A percentile compares a stretch with the other conserved stretches of the same genome.
phyloP scores from a whole-genome alignment of 2,113 vertebrate species.

The Todiramphus saurophagus region DNA sequence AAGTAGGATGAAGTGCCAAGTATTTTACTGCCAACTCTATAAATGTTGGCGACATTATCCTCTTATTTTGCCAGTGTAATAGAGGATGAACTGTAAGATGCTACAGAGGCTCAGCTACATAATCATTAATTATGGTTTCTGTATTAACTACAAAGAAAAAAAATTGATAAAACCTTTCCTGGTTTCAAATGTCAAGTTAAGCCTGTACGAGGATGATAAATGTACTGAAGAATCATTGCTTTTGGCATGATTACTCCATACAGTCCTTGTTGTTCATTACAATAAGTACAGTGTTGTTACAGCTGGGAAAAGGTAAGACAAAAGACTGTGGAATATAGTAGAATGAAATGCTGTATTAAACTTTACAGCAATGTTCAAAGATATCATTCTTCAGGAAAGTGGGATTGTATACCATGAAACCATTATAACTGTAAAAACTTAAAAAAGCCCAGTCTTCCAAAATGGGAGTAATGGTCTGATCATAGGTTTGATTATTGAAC shows the following conservation, averaged over 20 bases:
- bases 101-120: constrained; percentile 62
- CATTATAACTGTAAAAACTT: neutral
- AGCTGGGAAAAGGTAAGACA: neutral
- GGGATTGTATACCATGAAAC: neutral
- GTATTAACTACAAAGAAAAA: constrained; percentile 68
- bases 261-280: neutral
- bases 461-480: neutral
- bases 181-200: constrained; percentile 65
- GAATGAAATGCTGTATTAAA: neutral
- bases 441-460: neutral
- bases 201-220: constrained; percentile 26
- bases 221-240: constrained; percentile 25
- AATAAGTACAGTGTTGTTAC: neutral
- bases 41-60: constrained; percentile 60
- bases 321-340: neutral
- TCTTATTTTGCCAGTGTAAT: constrained; percentile 73
- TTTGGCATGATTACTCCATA: neutral
- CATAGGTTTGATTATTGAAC: neutral
- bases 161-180: constrained; percentile 52
- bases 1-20: constrained; percentile 50
- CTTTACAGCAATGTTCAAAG: neutral
- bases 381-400: neutral
- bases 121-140: constrained; percentile 72
- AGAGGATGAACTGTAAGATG: constrained; percentile 68
- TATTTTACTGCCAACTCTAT: constrained; percentile 61